Base-by-base conservation (phyloP, 2,888 invertebrate genomes). In the Protodeltote pygarga region DNA sequence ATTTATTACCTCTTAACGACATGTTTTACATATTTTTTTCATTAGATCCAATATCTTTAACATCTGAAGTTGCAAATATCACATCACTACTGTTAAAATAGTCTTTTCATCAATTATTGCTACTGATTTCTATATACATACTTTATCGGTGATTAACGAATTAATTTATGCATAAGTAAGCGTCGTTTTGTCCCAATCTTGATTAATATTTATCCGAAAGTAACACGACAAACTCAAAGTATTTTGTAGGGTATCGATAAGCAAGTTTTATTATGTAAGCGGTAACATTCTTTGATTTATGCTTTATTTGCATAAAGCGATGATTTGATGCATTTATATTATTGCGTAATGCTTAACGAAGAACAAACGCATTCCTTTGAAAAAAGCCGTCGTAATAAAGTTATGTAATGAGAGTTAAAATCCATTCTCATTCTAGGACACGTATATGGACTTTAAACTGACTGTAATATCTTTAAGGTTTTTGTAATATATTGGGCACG, bases 251-350 rank as follows among this genome's bases (percentile, higher is more conserved):
- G 39, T 68, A 61, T 67, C 65, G 63, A 57, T 44, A 44, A 50
- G 35, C 24, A 23, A 24, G n/a, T 35, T 28, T 19, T 39, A 34
- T 84, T 82, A 79, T 61, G 65, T 79, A 84, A 85, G 38, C 40
- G 63, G 61, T 68, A 69, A 65, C 64, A 79, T 73, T 75, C 71
- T 71, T 77, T 53, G 64, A 72, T 62, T 59, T 65, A 67, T 55
- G 55, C 63, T 69, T 66, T 65, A 75, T 81, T 81, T 78, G 58
- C 74, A 77, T 75, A 73, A 78, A 73, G 48, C 55, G 50, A 61
- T 72, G 63, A 65, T 65, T 79, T 78, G 73, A 63, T 62, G 69
- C 69, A 64, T 54, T 65, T 70, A 65, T 63, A 59, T 63, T 46
- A 49, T 68, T 68, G 29, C 66, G 53, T 65, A 70, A 67, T 39